Percentiles rank a stretch among this genome's conserved stretches.
phyloP scores from a whole-genome alignment of 2,113 vertebrate genomes.

The Corapipo altera region DNA sequence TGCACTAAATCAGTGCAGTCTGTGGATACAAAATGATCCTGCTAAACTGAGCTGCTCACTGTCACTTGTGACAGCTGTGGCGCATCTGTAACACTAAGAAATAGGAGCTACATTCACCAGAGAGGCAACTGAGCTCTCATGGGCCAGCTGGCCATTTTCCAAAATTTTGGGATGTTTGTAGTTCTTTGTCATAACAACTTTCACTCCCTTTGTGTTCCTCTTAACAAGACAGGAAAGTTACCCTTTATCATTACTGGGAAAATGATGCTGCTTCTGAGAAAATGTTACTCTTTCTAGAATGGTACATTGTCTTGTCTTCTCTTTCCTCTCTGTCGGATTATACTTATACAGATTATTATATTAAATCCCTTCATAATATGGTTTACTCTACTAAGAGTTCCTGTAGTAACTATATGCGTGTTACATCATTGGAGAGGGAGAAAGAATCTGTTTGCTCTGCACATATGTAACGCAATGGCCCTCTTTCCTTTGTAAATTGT shows the following conservation, averaged over 20 bases:
- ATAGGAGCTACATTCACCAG: not conserved
- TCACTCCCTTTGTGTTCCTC: not conserved
- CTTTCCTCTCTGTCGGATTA: not conserved
- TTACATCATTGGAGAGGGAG: not conserved
- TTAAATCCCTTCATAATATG: not conserved
- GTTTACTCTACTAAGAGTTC: not conserved
- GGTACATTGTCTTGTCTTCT: not conserved
- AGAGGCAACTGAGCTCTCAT: fast-evolving
- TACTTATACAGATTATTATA: not conserved
- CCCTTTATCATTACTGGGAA: not conserved
- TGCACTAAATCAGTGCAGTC: not conserved
- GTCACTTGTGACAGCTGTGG: not conserved
- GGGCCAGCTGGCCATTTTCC: not conserved
- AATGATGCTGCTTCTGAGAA: not conserved
- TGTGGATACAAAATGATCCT: not conserved
- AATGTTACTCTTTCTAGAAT: not conserved
- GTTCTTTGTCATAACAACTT: not conserved
- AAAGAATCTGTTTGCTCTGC: not conserved
- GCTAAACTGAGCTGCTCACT: not conserved
- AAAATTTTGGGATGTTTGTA: not conserved
- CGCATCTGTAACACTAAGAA: not conserved
- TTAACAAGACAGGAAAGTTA: not conserved
- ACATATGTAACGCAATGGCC: not conserved
- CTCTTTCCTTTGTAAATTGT: not conserved
- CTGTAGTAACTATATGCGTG: not conserved